Conservation (phyloP, 35 echinoderm and acorn worm genomes). For the Heliocidaris erythrogramma region DNA sequence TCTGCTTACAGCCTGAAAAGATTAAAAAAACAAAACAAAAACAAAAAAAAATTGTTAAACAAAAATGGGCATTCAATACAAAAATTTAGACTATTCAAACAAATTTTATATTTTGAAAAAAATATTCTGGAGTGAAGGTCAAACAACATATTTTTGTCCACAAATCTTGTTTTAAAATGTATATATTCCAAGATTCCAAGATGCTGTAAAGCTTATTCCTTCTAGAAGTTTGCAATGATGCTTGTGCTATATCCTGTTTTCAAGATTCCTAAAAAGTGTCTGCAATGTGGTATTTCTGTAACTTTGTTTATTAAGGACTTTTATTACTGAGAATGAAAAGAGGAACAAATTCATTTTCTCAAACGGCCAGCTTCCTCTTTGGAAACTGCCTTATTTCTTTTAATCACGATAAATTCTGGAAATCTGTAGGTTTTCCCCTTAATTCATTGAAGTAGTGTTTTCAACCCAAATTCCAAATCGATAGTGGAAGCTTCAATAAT, state of each 20-base stretch:
- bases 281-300: no score
- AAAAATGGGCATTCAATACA: not conserved
- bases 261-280: no score
- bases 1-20: constrained; percentile 68
- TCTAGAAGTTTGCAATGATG: no score
- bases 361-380: not conserved
- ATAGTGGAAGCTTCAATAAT: constrained; percentile 17
- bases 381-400: not conserved
- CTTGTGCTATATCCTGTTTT: no score
- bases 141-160: no score
- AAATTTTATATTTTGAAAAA: not conserved
- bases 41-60: not conserved
- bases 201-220: no score
- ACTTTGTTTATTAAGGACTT: no score
- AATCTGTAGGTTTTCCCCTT: not conserved
- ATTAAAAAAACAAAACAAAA: not conserved
- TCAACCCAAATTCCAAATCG: not conserved
- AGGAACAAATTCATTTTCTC: no score
- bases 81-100: not conserved
- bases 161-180: no score
- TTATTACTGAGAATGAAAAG: no score
- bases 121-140: no score
- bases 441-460: not conserved
- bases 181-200: no score
- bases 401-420: not conserved